Base-by-base conservation (phyloP, 2,113 vertebrate genomes). In the Saccopteryx leptura region DNA sequence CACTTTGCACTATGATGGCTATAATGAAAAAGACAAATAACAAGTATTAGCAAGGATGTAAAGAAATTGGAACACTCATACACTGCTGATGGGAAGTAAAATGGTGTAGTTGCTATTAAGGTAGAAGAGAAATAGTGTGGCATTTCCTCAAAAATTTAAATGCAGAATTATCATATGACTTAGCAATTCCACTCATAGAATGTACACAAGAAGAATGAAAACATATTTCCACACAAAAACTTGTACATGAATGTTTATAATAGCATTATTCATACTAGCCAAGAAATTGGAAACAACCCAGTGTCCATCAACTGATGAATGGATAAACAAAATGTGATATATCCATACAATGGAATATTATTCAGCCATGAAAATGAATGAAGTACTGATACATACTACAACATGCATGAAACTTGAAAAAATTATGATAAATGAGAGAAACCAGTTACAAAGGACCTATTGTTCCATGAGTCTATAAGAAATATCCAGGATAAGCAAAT, bases 131-230 rank as follows among this genome's bases (percentile, higher is more conserved):
- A 71, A 26, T 52, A 87, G 6, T 50, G 33, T 91, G 65, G 58
- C n/a, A 85, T 66, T 79, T 88, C 60, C 63, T 91, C n/a, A 89
- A 84, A 93, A 92, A 86, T 13, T 76, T 81, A 89, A 76, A 92
- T 21, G 74, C 58, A 68, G 17, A 75, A 15, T 82, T 96, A 90
- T 63, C 14, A 65, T 78, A 68, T 65, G 12, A 80, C 46, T 74
- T 3, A 95, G 61, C 18, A 94, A 48, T 91, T 86, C 19, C 21
- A 91, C 48, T 90, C 48, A 23, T 87, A 46, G 10, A 10, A 90
- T 33, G 26, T 87, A 82, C 33, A 7, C 31, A 78, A 71, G 18
- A 86, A 9, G 75, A 86, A 56, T 76, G 18, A 93, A 88, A 91
- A 61, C 33, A 85, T 68, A 50, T 56, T 26, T 84, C 50, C 78